These are phyloP conservation scores for Gymnocephalus cernua DNA, from an alignment of 2,113 vertebrate genomes.

Conservation along the genomic window DNA sequence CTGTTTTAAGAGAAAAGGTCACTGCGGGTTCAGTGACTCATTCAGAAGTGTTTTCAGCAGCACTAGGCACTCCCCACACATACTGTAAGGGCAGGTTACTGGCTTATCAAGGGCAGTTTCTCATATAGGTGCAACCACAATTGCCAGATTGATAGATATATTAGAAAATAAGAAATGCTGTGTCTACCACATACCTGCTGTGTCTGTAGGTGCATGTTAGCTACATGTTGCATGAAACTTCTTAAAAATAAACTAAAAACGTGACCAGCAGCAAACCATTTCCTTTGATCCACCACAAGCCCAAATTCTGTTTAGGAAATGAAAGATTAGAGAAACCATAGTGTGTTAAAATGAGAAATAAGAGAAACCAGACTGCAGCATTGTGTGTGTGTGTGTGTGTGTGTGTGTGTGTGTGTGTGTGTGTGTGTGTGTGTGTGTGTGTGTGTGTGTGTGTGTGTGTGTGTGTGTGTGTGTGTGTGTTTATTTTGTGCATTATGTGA, in stretches of 20 bases:
- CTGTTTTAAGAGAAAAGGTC: constrained; percentile 45
- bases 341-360: constrained; percentile 32
- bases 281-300: constrained; percentile 3
- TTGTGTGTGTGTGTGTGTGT: neutral
- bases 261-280: neutral
- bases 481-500: neutral
- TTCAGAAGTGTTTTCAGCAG: constrained; percentile 32
- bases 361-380: neutral
- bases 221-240: neutral
- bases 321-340: constrained; percentile 16
- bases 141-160: neutral
- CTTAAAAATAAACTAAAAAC: neutral
- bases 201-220: neutral
- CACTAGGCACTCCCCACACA: constrained; percentile 48
- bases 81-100: too few species aligned
- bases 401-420: neutral
- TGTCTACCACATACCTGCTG: neutral
- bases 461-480: too few species aligned
- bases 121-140: constrained; percentile 37
- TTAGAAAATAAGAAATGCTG: neutral
- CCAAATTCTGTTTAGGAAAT: constrained; percentile 19
- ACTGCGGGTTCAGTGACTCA: constrained; percentile 60
- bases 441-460: too few species aligned
- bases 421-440: neutral
- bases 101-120: constrained; percentile 3